These are phyloP conservation scores for Netelia virgata DNA, from an alignment of 2,888 invertebrate genomes.

Conservation along the genomic window DNA sequence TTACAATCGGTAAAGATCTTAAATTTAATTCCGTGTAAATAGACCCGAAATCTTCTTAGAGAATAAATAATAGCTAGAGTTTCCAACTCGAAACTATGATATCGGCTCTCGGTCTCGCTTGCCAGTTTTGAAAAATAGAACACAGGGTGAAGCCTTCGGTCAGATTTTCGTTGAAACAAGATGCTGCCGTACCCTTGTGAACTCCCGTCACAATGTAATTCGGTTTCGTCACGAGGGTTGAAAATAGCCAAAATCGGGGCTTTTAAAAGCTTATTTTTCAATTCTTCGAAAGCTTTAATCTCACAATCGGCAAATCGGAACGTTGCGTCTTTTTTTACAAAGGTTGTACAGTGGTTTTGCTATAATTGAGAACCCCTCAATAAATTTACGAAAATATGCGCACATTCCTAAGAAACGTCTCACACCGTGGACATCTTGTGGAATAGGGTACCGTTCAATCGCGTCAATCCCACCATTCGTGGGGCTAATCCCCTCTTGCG, in stretches of 20 bases:
- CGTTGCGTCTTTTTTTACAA: not conserved
- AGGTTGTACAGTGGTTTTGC: slow-evolving; percentile 20
- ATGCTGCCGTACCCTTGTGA: slow-evolving; percentile 76
- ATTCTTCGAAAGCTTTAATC: slow-evolving; percentile 15
- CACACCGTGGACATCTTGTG: slow-evolving; percentile 1
- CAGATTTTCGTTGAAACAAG: slow-evolving; percentile 74
- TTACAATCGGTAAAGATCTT: too few relatives aligned
- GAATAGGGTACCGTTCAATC: slow-evolving; percentile 18
- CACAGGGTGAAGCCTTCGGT: slow-evolving; percentile 73
- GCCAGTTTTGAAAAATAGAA: slow-evolving; percentile 76
- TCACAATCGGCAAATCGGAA: slow-evolving; percentile 17
- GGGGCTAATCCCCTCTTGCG: slow-evolving; percentile 30
- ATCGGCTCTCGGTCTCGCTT: slow-evolving; percentile 72
- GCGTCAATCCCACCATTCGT: slow-evolving; percentile 9
- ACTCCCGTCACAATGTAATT: slow-evolving; percentile 79
- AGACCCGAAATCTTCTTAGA: slow-evolving; percentile 38
- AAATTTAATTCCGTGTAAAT: slow-evolving; percentile 23
- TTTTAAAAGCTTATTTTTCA: not conserved
- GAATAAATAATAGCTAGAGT: slow-evolving; percentile 66
- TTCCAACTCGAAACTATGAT: slow-evolving; percentile 55
- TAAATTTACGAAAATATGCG: slow-evolving; percentile 36
- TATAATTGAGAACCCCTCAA: slow-evolving; percentile 1
- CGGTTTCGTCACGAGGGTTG: slow-evolving; percentile 74
- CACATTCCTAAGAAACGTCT: slow-evolving; percentile 28
- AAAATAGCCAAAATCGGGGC: slow-evolving; percentile 70